Base-by-base conservation (phyloP, 2,113 vertebrate genomes). In the Romanogobio albipinnatus region DNA sequence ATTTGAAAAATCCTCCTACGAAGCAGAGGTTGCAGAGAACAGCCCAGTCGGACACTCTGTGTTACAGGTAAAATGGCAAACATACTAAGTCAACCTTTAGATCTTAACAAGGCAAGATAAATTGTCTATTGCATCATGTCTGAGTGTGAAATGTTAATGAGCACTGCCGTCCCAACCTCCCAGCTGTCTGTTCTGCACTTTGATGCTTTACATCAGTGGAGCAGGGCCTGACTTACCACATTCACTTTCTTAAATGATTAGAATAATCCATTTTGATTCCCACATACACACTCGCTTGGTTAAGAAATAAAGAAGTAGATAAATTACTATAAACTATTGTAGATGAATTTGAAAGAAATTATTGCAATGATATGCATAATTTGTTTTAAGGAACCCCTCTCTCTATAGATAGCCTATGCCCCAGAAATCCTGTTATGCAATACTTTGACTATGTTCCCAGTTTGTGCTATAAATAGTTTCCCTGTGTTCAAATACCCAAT, bases 31-130 rank as follows among this genome's bases (percentile, higher is more conserved):
- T 81, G 96, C 95, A 0, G 98, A 99, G 91, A 99, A 99, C 88
- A 99, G 97, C 90, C 97, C 98, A 0, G 90, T 97, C n/a, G 98
- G 98, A 26, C 97, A 99, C 92, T 99, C 98, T 0, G 96, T 99
- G 83, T 93, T 99, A 82, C 98, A 99, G 97, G 98, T 99, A 88
- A 96, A 94, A 81, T 11, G 9, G 13, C 33, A 15, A n/a, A 62
- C 71, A 39, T 58, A 3, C 80, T 17, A 24, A 33, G 74, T 77
- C 76, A 81, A 84, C 33, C 82, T 73, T 84, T 84, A 84, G 56
- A 56, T 84, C 56, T 49, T 33, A 86, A 74, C 47, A 68, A 71
- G 22, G 68, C 71, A 66, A 56, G 77, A 77, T 68, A 84, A 71
- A 78, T 33, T 39, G 85, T 24, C 36, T 74, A 15, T 83, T 86